phyloP scores from a whole-genome alignment of 2,113 vertebrate species.

The Candoia aspera region DNA sequence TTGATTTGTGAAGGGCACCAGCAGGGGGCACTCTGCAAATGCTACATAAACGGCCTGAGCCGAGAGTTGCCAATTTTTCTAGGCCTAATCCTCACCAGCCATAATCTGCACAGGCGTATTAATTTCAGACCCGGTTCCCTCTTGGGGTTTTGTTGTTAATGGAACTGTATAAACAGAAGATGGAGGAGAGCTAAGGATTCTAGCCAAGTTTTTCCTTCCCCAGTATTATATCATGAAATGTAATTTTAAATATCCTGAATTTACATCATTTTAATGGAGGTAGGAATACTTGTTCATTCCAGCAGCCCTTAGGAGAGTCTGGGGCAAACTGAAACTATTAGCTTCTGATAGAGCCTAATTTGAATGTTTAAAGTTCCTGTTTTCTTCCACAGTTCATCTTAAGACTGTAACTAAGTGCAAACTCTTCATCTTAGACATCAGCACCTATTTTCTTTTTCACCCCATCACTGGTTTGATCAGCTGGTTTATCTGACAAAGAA shows the following conservation, averaged over 20 bases:
- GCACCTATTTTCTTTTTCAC: neutral
- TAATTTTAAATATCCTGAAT: neutral
- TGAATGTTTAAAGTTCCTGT: neutral
- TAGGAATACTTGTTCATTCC: neutral
- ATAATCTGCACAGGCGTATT: neutral
- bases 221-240: neutral
- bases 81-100: neutral
- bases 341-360: neutral
- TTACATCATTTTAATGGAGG: neutral
- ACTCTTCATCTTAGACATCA: neutral
- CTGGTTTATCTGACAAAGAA: neutral
- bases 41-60: no score
- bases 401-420: neutral
- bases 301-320: neutral
- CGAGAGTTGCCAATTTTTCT: neutral
- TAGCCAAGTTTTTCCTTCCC: neutral
- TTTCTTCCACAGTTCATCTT: neutral
- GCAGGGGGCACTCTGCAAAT: slow-evolving; percentile 16
- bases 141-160: neutral
- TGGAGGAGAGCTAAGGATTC: neutral
- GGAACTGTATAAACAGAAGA: neutral
- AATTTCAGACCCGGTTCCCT: neutral
- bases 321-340: neutral
- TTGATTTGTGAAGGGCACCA: slow-evolving; percentile 39
- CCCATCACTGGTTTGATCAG: neutral